Percentiles rank a stretch among this genome's conserved stretches.
Evolutionary conservation across 2,888 invertebrate genomes (phyloP).

Genomic region (Napeogenes inachia): DNA sequence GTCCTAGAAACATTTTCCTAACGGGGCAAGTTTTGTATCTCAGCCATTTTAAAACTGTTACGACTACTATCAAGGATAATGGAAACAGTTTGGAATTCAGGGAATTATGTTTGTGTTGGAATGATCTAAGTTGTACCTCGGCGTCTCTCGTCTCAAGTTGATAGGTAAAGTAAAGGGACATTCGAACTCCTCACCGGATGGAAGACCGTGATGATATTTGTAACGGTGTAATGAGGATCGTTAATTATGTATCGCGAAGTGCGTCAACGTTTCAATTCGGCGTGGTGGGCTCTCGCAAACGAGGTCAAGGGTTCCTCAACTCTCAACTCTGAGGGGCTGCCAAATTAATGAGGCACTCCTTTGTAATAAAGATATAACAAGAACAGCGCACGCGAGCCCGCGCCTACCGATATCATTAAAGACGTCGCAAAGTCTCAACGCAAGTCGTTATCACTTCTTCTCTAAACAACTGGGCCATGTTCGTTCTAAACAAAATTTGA

Average conservation of each 20-base stretch:
- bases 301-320: slow-evolving; percentile 75
- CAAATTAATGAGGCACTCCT: slow-evolving; percentile 79
- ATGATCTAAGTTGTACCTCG: slow-evolving; percentile 63
- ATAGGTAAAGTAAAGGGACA: slow-evolving; percentile 28
- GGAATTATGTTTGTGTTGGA: slow-evolving; percentile 64
- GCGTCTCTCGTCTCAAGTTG: slow-evolving; percentile 31
- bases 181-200: slow-evolving; percentile 25
- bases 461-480: slow-evolving; percentile 63
- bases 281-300: slow-evolving; percentile 66
- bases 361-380: slow-evolving; percentile 79
- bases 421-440: slow-evolving; percentile 67
- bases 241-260: slow-evolving; percentile 76
- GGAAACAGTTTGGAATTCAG: slow-evolving; percentile 67
- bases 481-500: slow-evolving; percentile 31
- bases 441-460: slow-evolving; percentile 68
- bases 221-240: slow-evolving; percentile 71
- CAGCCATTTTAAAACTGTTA: slow-evolving; percentile 74
- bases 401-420: slow-evolving; percentile 71
- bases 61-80: slow-evolving; percentile 74
- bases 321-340: slow-evolving; percentile 74
- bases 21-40: slow-evolving; percentile 66
- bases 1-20: slow-evolving; percentile 62
- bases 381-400: slow-evolving; percentile 75
- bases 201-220: slow-evolving; percentile 47
- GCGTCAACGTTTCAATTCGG: slow-evolving; percentile 66